Base-by-base conservation (phyloP, 2,113 vertebrate species). In the Naja naja region DNA sequence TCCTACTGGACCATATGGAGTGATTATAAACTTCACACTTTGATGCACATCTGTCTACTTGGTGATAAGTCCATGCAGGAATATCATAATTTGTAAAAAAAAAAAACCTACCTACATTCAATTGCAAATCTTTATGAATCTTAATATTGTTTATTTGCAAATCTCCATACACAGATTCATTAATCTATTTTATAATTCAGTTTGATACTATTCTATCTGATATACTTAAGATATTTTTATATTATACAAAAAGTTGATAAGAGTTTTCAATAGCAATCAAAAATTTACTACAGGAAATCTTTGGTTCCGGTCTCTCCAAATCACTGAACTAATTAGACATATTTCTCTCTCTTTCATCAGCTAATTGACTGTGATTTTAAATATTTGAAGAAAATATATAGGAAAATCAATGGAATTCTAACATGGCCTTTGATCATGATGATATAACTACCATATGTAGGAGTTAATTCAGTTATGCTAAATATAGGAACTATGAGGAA, bases 1-100 rank as follows among this genome's bases (percentile, higher is more conserved):
- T 39, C 55, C 30, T 56, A 47, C 49, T 89, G 43, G 43, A 52
- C 92, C 55, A 93, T 86, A 90, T 90, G 88, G 88, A 58, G 69
- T 93, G 92, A 86, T 90, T 43, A 52, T 60, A 90, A 90, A 90
- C 43, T 55, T 90, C 55, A 90, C 54, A 93, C 52, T 90, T 81
- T 58, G 45, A 58, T 39, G 69, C 88, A 93, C 74, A 90, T 90
- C 92, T 93, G 88, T 60, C 74, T 86, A 27, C 47, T 60, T 90
- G 25, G 23, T 90, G 55, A 86, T 53, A 60, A 85, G 85, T 60
- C 74, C 12, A 92, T 49, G 27, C 25, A 22, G 43, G 53, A 58
- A 74, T 92, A 52, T 88, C 56, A 88, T 92, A 52, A 92, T 74
- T 53, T 56, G 52, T 47, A 81, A 18, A n/a, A 30, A 52, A 85